Percentiles rank a stretch among this genome's conserved stretches.
Evolutionary conservation across 23 tunicate genomes (phyloP).

Genomic region (Ciona savignyi): DNA sequence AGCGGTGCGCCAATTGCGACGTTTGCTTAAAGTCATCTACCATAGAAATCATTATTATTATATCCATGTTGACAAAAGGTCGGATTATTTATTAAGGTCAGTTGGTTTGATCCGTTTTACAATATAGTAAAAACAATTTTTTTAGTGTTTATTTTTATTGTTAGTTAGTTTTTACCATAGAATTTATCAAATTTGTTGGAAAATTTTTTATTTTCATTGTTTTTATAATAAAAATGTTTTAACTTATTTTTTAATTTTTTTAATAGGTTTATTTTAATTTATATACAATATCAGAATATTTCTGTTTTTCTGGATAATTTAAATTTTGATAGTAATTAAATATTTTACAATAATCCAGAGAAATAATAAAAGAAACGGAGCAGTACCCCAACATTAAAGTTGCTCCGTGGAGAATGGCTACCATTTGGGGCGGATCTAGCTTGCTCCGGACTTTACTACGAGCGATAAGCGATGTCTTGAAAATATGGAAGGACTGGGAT

Average conservation of each 20-base stretch:
- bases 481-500: constrained; percentile 80
- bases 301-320: too few species aligned
- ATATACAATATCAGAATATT: too few species aligned
- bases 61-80: constrained; percentile 86
- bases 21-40: constrained; percentile 68
- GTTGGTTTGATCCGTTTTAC: not conserved
- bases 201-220: too few species aligned
- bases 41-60: constrained; percentile 76
- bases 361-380: constrained; percentile 31
- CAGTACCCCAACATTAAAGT: constrained; percentile 71
- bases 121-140: not conserved
- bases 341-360: constrained; percentile 23
- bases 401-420: constrained; percentile 92
- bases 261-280: too few species aligned
- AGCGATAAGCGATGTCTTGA: constrained; percentile 60
- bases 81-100: constrained; percentile 72
- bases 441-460: constrained; percentile 73
- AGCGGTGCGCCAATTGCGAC: constrained; percentile 73
- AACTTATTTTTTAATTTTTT: too few species aligned
- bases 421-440: constrained; percentile 99
- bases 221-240: not conserved
- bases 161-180: not conserved
- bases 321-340: too few species aligned
- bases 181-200: not conserved
- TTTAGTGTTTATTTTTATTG: not conserved